A percentile compares a stretch with the other conserved stretches of the same genome.
Conservation (phyloP, 92 coral and sea anemone genomes). For the Zoanthus sociatus region DNA sequence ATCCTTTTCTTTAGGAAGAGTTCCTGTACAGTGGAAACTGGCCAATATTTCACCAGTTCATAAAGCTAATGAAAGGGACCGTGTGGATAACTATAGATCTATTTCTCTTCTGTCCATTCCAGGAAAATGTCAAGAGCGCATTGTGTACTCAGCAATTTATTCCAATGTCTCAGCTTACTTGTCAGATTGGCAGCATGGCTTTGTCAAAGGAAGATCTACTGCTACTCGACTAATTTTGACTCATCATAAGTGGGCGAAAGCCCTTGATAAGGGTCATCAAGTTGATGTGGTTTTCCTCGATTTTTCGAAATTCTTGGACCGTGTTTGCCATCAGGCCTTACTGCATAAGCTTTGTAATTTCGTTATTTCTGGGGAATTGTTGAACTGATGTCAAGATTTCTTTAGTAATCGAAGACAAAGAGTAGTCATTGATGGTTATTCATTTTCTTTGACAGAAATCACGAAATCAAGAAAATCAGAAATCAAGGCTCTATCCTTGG, state of each 20-base stretch:
- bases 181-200: conserved; percentile 58
- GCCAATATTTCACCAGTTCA: conserved; percentile 49
- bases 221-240: conserved; percentile 18
- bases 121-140: conserved; percentile 54
- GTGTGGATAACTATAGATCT: conserved; percentile 53
- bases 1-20: conserved; percentile 37
- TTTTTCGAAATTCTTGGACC: too few species aligned
- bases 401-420: too few species aligned
- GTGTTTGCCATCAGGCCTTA: too few species aligned
- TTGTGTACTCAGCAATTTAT: conserved; percentile 41
- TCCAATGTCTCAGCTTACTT: conserved; percentile 48
- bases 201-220: conserved; percentile 56
- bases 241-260: conserved; percentile 57
- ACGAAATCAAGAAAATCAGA: background rate
- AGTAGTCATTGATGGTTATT: background rate
- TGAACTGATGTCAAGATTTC: conserved; percentile 25
- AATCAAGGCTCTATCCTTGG: too few species aligned
- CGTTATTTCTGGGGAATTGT: background rate
- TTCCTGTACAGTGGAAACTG: conserved; percentile 49
- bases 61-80: conserved; percentile 46
- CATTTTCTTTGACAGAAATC: background rate
- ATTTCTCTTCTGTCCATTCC: conserved; percentile 58
- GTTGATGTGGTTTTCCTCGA: conserved; percentile 25
- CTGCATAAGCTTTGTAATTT: too few species aligned
- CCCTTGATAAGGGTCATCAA: conserved; percentile 47